Conservation (phyloP, 2,797 vertebrate genomes). For the Rhabdomys pumilio region DNA sequence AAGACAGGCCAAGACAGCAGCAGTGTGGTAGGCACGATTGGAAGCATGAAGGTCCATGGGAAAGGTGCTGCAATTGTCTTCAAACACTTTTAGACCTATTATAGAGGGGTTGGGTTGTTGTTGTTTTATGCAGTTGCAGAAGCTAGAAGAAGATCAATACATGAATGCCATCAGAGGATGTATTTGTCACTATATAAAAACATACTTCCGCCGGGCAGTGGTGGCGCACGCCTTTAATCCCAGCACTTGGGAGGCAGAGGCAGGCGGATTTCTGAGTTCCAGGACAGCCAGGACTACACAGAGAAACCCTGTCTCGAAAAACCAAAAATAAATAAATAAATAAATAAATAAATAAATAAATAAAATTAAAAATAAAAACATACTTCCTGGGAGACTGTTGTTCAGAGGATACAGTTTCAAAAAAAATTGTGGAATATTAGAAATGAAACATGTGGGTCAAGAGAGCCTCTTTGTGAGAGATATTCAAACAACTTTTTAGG, state of each 20-base stretch:
- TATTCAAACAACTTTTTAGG: neutral
- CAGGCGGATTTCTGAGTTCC: no score
- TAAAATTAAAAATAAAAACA: conserved; percentile 3
- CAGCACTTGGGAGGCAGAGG: no score
- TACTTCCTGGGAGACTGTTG: conserved; percentile 1
- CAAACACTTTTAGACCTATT: neutral
- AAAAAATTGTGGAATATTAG: conserved; percentile 48
- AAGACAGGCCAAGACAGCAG: neutral
- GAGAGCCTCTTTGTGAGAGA: neutral
- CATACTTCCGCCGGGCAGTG: neutral
- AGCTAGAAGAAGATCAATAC: conserved; percentile 46
- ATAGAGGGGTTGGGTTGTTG: neutral
- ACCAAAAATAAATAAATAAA: no score
- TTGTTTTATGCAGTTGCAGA: conserved; percentile 33
- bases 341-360: no score
- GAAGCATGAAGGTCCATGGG: neutral
- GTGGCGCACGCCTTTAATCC: no score
- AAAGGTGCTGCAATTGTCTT: neutral
- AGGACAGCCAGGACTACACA: no score
- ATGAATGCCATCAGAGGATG: conserved; percentile 10
- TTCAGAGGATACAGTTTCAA: neutral
- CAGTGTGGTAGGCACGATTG: neutral
- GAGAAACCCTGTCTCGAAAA: no score
- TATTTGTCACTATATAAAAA: conserved; percentile 52
- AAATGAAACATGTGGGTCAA: conserved; percentile 16